Base-by-base conservation (phyloP, 2,888 invertebrate species). In the Cyclophora albipunctata region DNA sequence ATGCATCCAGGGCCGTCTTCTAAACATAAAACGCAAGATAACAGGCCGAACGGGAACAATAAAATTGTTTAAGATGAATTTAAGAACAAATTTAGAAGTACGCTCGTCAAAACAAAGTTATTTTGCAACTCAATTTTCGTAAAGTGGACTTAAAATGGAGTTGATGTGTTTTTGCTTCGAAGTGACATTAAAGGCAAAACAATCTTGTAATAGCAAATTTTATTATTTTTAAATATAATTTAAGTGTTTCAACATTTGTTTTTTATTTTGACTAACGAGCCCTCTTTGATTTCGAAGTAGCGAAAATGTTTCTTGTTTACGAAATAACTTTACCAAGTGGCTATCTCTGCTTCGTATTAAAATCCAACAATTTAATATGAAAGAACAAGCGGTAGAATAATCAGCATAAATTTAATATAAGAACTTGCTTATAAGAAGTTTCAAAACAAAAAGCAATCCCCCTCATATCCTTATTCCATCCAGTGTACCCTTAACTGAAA, bases 401-500 rank as follows among this genome's bases (percentile, higher is more conserved):
- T 37, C 37, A 37, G 5, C 37, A 37, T 37, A 37, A 37, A 37
- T 37, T 37, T 37, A 37, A 37, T 37, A 37, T 37, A 37, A 37
- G 37, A 37, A 37, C 5, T 37, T 37, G 37, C 37, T 37, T 37
- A 37, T 5, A 37, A 37, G 37, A 37, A 37, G 37, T 37, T 37
- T 5, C 37, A 37, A 43, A 43, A 33, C 43, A 43, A 43, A 43
- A 50, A 48, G 50, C 48, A 47, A 54, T 50, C 46, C 45, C 50
- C 45, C 44, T 34, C 46, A 46, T 50, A 48, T 44, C 54, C 57
- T 55, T 53, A 49, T 7, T 63, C 49, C 61, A 50, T 48, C 57
- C 59, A 61, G 60, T 63, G 59, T 62, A 49, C 57, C 54, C 58
- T 63, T 59, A 67, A 70, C 66, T 62, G 60, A 69, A 73, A 67